These are phyloP conservation scores for Bujurquina vittata DNA, from an alignment of 2,113 vertebrate species.

Conservation along the genomic window DNA sequence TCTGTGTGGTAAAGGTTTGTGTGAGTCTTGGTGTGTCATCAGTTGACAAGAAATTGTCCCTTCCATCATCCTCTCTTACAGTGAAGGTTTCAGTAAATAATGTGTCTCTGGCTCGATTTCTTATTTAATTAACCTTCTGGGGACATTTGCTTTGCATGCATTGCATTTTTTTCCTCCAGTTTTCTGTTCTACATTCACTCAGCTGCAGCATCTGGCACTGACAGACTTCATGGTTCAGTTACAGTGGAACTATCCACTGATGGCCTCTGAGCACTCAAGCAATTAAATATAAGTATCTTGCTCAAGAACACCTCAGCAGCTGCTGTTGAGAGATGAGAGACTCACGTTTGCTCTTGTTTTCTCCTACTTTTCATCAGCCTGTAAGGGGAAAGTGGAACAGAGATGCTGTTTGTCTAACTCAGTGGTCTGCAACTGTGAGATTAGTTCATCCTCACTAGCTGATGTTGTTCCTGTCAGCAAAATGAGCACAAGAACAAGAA, in stretches of 20 bases:
- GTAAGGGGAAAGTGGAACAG: slow-evolving; percentile 17
- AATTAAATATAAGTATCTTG: slow-evolving; percentile 26
- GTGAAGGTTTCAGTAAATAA: slow-evolving; percentile 18
- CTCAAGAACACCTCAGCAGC: slow-evolving; percentile 24
- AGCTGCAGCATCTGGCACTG: slow-evolving; percentile 17
- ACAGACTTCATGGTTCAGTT: slow-evolving; percentile 24
- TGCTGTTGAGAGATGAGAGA: slow-evolving; percentile 26
- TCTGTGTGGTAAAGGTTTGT: not conserved
- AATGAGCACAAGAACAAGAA: slow-evolving; percentile 4
- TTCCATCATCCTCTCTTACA: not conserved
- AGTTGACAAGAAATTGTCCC: not conserved
- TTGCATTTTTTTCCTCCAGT: not conserved
- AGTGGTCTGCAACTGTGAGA: slow-evolving; percentile 30
- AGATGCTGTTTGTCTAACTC: slow-evolving; percentile 34
- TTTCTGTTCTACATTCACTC: slow-evolving; percentile 3
- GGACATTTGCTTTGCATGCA: slow-evolving; percentile 46
- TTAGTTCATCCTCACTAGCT: slow-evolving; percentile 37
- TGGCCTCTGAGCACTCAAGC: slow-evolving; percentile 12
- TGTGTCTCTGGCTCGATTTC: slow-evolving; percentile 9
- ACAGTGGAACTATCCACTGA: slow-evolving; percentile 15
- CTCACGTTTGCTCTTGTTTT: not conserved
- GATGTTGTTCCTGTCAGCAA: slow-evolving; percentile 25
- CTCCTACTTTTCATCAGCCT: slow-evolving; percentile 11
- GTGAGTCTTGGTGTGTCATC: not conserved
- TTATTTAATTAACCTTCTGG: slow-evolving; percentile 47